Percentiles rank a stretch among this genome's conserved stretches.
Evolutionary conservation across 53 echinoderm and acorn worm species (phyloP).

Genomic region (Luidia sarsii): DNA sequence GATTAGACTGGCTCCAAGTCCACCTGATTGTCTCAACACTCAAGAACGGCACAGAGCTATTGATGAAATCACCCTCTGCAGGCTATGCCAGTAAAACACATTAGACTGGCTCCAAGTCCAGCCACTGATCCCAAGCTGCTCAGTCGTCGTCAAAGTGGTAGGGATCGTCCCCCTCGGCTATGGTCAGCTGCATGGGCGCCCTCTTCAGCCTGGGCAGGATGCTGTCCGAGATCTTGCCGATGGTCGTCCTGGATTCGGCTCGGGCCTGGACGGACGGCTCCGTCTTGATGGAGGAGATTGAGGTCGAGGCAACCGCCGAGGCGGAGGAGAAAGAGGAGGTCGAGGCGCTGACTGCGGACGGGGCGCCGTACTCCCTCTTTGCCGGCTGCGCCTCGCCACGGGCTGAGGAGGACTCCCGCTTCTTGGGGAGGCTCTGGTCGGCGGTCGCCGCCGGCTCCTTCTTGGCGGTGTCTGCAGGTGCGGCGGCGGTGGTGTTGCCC

Average conservation of each 20-base stretch:
- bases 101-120: too few species aligned
- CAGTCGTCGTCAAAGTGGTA: conserved; percentile 78
- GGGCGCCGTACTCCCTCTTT: too few species aligned
- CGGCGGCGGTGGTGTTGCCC: not conserved
- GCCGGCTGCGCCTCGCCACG: not conserved
- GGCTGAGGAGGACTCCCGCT: not conserved
- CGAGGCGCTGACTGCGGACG: not conserved
- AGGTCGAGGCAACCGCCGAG: not conserved
- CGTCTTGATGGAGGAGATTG: not conserved
- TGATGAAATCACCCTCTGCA: too few species aligned
- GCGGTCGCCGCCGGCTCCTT: not conserved
- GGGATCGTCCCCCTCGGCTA: conserved; percentile 61
- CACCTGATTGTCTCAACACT: too few species aligned
- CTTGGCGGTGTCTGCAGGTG: conserved; percentile 16
- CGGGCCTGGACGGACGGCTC: not conserved
- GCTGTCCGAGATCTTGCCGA: not conserved
- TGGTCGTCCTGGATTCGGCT: not conserved
- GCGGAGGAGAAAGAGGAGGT: too few species aligned
- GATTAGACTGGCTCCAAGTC: too few species aligned
- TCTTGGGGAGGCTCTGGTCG: too few species aligned
- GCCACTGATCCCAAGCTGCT: too few species aligned
- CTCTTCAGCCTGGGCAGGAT: conserved; percentile 1
- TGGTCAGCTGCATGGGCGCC: conserved; percentile 9
- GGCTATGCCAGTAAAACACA: too few species aligned
- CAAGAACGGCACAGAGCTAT: too few species aligned